A percentile compares a stretch with the other conserved stretches of the same genome.
Evolutionary conservation across 2,113 vertebrate species (phyloP).

Genomic region (Xiphias gladius): DNA sequence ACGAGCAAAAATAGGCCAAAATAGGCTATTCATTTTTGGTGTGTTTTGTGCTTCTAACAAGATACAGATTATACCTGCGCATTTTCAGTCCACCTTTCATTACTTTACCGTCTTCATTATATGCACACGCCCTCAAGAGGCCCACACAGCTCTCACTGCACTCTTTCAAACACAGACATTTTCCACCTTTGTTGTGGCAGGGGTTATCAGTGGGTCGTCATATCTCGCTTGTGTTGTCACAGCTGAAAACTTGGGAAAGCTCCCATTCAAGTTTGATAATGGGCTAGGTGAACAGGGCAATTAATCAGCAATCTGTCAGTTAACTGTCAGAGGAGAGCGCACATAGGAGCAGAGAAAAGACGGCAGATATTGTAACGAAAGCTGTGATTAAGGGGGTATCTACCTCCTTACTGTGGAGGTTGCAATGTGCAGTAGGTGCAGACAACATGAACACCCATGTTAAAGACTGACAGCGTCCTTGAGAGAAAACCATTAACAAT

Average conservation of each 20-base stretch:
- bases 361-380: not conserved
- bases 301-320: constrained; percentile 11
- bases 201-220: constrained; percentile 22
- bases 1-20: constrained; percentile 39
- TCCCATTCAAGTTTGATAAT: not conserved
- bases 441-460: constrained; percentile 8
- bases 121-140: not conserved
- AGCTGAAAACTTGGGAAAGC: constrained; percentile 18
- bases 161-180: not conserved
- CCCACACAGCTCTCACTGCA: not conserved
- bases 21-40: constrained; percentile 5
- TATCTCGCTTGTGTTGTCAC: constrained; percentile 17
- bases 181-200: constrained; percentile 30
- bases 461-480: constrained; percentile 66
- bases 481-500: constrained; percentile 13
- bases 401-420: not conserved
- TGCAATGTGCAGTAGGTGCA: constrained; percentile 34
- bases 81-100: constrained; percentile 13
- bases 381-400: not conserved
- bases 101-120: constrained; percentile 1
- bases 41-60: constrained; percentile 20
- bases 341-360: not conserved
- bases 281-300: no score
- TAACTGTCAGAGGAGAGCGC: not conserved
- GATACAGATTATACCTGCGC: constrained; percentile 16